Evolutionary conservation across 1,140 invertebrate species (phyloP).

Genomic region (Sinella curviseta): DNA sequence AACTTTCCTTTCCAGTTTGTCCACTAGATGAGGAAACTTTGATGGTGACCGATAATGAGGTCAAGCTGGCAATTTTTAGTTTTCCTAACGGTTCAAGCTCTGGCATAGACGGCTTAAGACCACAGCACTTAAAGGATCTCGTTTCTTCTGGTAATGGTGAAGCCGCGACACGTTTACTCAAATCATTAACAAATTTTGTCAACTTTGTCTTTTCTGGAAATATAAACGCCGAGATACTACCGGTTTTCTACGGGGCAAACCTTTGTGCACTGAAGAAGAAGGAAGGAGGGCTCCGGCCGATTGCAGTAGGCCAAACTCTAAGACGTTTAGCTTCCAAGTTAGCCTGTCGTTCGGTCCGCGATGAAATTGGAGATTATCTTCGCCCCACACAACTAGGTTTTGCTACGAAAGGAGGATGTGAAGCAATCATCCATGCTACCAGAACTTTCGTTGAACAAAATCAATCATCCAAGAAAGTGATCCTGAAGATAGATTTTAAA

Average conservation of each 20-base stretch:
- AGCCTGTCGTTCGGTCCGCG: neutral
- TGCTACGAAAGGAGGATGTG: slow-evolving; percentile 1
- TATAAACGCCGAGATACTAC: neutral
- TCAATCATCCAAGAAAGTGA: neutral
- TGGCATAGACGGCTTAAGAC: neutral
- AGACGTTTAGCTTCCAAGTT: slow-evolving; percentile 11
- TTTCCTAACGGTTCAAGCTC: neutral
- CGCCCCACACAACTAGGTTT: slow-evolving; percentile 17
- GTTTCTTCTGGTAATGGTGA: neutral
- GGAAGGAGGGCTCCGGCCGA: slow-evolving; percentile 7
- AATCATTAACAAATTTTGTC: neutral
- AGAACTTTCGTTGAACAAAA: neutral
- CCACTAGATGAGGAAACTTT: neutral
- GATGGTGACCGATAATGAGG: neutral
- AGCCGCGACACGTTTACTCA: neutral
- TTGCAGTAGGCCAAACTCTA: neutral
- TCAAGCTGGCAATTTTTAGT: neutral
- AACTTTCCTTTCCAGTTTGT: neutral
- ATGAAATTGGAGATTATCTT: neutral
- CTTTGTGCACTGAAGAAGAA: slow-evolving; percentile 18
- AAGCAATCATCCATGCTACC: slow-evolving; percentile 3
- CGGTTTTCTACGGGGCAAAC: slow-evolving; percentile 1
- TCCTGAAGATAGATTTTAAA: slow-evolving; percentile 23
- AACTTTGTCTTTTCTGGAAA: neutral
- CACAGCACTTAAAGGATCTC: slow-evolving; percentile 7